Percentiles rank a stretch among this genome's conserved stretches.
Conservation (phyloP, 2,888 invertebrate species). For the Pyrochroa serraticornis region DNA sequence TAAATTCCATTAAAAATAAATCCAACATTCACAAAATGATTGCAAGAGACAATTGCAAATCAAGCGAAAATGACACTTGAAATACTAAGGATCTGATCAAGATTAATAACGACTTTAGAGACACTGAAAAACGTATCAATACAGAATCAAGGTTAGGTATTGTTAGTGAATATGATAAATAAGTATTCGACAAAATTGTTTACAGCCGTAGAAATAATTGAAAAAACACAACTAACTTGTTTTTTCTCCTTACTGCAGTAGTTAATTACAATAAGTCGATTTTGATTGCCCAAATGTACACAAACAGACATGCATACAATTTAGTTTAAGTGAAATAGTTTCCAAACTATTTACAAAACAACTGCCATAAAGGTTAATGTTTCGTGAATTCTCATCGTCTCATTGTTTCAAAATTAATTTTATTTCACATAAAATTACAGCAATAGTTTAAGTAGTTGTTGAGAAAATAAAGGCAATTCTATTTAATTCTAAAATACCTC, state of each 20-base stretch:
- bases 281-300: constrained; percentile 23
- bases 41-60: background rate
- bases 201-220: constrained; percentile 32
- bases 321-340: constrained; percentile 24
- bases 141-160: constrained; percentile 5
- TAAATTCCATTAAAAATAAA: constrained; percentile 14
- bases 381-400: constrained; percentile 6
- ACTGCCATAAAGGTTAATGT: constrained; percentile 20
- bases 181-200: constrained; percentile 28
- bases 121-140: background rate
- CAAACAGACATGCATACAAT: constrained; percentile 17
- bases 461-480: constrained; percentile 12
- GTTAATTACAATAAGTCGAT: constrained; percentile 19
- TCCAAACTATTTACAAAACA: constrained; percentile 21
- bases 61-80: background rate
- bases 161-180: constrained; percentile 17
- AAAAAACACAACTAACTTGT: constrained; percentile 26
- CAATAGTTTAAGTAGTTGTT: constrained; percentile 20
- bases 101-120: background rate
- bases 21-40: constrained; percentile 12
- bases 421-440: constrained; percentile 1
- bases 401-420: background rate
- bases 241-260: constrained; percentile 17
- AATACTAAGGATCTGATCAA: no score
- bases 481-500: constrained; percentile 9